Conservation (phyloP, 1,140 invertebrate genomes). For the Aphelinus certus region DNA sequence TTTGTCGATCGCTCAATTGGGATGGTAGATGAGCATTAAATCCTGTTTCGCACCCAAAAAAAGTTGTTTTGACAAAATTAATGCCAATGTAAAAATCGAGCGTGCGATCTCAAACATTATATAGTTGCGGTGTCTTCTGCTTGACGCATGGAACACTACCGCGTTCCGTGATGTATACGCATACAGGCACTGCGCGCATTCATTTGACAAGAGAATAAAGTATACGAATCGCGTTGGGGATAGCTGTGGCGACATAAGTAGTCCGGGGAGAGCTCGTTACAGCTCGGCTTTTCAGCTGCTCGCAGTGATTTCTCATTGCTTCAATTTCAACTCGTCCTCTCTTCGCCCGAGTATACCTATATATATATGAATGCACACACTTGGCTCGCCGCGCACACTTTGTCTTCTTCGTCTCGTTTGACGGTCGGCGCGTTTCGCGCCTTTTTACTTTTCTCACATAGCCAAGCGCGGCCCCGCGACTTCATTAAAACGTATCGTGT, state of each 20-base stretch:
- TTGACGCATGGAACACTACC: too few species aligned
- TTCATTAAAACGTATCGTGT: background rate
- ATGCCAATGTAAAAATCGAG: too few species aligned
- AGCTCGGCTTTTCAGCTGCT: background rate
- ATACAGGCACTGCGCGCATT: too few species aligned
- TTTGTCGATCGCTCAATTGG: too few species aligned
- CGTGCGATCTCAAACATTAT: too few species aligned
- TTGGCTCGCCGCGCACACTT: background rate
- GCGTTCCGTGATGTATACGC: too few species aligned
- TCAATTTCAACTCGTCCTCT: constrained; percentile 1
- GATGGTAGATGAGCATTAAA: too few species aligned
- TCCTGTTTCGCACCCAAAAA: too few species aligned
- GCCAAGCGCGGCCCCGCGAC: background rate
- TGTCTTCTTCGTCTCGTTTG: background rate
- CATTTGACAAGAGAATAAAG: too few species aligned
- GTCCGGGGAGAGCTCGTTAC: background rate
- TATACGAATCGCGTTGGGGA: too few species aligned
- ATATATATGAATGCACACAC: background rate
- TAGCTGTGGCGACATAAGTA: background rate
- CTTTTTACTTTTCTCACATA: background rate
- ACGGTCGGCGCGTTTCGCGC: background rate
- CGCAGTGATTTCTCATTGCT: background rate
- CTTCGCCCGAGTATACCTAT: background rate
- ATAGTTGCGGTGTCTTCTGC: too few species aligned
- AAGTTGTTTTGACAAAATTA: too few species aligned